Base-by-base conservation (phyloP, 1,140 invertebrate genomes). In the Calosoma granatense region DNA sequence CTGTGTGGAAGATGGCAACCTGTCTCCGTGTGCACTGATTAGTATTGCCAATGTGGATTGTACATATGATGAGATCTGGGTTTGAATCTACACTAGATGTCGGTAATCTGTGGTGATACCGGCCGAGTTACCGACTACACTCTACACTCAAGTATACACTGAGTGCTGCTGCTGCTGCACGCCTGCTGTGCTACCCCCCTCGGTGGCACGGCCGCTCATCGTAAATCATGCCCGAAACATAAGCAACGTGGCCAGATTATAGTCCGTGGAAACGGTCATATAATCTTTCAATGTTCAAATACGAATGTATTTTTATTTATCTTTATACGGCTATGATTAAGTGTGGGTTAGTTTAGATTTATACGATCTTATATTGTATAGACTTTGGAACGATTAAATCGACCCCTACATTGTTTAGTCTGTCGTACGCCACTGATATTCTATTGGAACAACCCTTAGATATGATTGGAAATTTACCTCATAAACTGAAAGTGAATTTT, bases 211-310 rank as follows among this genome's bases (percentile, higher is more conserved):
- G 55, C 55, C 41, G 59, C 26, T 41, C 51, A 56, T 47, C 59
- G 59, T 60, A 56, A 57, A 60, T 60, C 59, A 60, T 56, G 39
- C 41, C 59, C 59, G 52, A 60, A 60, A 54, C 55, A 26, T 54
- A 22, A 41, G 9, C 41, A 47, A 47, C 41, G 9, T 47, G 15
- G 41, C 4, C 41, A 47, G 41, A 47, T 47, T 47, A 47, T 47
- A 47, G 41, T 47, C 41, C 41, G 41, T 47, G 41, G 15, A 47
- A 17, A 47, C 6, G 41, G 41, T 17, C 15, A 47, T 47, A 47
- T 47, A 47, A 47, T 47, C 41, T 47, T 47, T 47, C 41, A 47
- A 47, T 47, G 41, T 47, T 47, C 41, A 47, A 47, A 47, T 11
- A 47, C 41, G 41, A 47, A 47, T 47, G 15, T 47, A 47, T 47